Conservation (phyloP, 2,113 vertebrate genomes). For the Pampusana beccarii region DNA sequence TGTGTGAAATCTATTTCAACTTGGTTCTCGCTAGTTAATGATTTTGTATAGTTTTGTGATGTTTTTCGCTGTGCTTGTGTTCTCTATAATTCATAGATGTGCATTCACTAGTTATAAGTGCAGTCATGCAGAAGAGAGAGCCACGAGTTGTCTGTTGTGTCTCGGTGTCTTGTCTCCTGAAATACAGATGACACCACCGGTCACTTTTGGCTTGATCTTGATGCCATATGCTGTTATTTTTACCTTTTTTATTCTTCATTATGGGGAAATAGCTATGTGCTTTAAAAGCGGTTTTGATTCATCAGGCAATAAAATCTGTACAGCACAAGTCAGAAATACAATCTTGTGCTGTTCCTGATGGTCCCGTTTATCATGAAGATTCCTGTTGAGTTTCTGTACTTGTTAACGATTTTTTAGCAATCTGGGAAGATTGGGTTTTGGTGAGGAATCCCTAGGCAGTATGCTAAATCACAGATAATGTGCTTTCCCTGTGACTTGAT, state of each 20-base stretch:
- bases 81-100: background rate
- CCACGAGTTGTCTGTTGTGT: no score
- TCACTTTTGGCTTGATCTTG: background rate
- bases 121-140: background rate
- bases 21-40: background rate
- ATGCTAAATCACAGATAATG: background rate
- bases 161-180: background rate
- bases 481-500: background rate
- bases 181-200: background rate
- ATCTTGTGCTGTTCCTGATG: background rate
- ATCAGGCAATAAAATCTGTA: background rate
- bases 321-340: background rate
- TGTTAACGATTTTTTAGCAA: background rate
- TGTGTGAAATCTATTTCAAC: background rate
- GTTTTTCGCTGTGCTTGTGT: background rate
- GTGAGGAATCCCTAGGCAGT: conserved; percentile 11
- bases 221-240: background rate
- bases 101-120: background rate
- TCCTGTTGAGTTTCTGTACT: background rate
- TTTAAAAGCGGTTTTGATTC: background rate
- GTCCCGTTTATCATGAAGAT: background rate
- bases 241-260: background rate
- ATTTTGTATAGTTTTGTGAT: background rate
- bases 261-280: background rate
- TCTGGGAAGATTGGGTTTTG: background rate